Conservation (phyloP, 2,797 vertebrate genomes). For the Notoglanidium macrostoma region DNA sequence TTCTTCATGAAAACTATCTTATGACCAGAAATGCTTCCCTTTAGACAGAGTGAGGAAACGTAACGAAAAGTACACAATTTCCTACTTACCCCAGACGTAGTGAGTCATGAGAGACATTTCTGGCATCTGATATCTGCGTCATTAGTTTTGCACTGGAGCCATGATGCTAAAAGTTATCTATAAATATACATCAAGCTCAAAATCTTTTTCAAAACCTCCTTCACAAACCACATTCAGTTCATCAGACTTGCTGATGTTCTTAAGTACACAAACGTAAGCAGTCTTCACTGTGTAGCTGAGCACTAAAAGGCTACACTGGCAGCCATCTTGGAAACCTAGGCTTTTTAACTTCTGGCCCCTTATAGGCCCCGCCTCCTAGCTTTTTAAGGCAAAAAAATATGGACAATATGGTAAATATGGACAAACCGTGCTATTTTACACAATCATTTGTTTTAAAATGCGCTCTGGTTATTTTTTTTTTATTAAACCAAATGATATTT, state of each 20-base stretch:
- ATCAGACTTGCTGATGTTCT: neutral
- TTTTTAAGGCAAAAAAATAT: neutral
- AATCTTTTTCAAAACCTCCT: neutral
- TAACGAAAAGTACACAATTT: neutral
- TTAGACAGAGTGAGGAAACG: neutral
- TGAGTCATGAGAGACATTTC: neutral
- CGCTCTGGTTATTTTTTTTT: neutral
- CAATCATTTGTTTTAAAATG: neutral
- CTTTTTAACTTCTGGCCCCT: neutral
- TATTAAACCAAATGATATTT: neutral
- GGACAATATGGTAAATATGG: no score
- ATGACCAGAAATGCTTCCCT: neutral
- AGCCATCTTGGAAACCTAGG: neutral
- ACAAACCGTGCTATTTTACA: neutral
- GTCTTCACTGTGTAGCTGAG: neutral
- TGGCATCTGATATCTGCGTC: neutral
- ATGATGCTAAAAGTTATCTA: neutral
- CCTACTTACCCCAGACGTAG: neutral
- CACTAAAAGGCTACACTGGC: neutral
- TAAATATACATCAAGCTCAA: neutral
- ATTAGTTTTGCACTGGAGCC: neutral
- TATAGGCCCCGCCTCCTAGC: neutral
- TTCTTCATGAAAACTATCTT: neutral
- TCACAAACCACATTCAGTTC: neutral
- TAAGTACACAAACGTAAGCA: neutral